Percentiles rank a stretch among this genome's conserved stretches.
Conservation (phyloP, 2,797 vertebrate genomes). For the Zalophus californianus region DNA sequence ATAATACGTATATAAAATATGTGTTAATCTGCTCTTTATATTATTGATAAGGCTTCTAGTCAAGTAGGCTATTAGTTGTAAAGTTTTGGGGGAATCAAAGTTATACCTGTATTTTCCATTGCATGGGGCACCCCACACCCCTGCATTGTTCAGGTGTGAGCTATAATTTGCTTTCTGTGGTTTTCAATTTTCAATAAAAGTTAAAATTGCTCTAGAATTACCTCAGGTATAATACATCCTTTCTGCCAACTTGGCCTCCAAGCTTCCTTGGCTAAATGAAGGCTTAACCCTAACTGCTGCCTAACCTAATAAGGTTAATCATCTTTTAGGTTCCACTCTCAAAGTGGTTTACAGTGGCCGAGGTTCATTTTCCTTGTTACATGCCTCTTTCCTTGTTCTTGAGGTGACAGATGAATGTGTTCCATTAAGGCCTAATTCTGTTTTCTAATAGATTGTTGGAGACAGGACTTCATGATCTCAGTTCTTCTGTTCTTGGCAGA, state of each 20-base stretch:
- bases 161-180: background rate
- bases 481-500: background rate
- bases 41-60: background rate
- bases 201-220: background rate
- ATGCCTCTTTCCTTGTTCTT: background rate
- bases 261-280: background rate
- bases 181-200: background rate
- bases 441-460: background rate
- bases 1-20: background rate
- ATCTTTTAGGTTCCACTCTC: background rate
- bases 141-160: background rate
- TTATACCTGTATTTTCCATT: background rate
- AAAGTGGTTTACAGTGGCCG: background rate
- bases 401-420: background rate
- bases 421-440: background rate
- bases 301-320: background rate
- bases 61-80: background rate
- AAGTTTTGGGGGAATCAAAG: background rate
- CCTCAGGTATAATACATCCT: background rate
- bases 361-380: background rate
- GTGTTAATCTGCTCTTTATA: background rate
- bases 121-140: background rate
- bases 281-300: background rate
- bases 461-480: background rate
- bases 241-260: background rate